These are phyloP conservation scores for Lacerta viridis DNA, from an alignment of 2,797 vertebrate genomes.

Conservation along the genomic window DNA sequence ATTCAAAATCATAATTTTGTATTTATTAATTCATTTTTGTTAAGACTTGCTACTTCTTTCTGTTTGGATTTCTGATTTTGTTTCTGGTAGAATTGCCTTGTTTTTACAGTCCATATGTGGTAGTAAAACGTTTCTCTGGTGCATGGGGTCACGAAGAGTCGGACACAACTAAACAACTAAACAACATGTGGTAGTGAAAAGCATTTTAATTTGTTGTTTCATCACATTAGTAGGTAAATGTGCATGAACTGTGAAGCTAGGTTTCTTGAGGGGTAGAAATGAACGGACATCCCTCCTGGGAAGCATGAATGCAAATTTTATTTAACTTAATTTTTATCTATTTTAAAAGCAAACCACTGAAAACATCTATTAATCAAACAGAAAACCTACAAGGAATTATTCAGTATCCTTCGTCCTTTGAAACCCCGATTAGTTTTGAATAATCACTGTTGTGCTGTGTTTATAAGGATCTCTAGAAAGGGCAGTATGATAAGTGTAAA, in stretches of 20 bases:
- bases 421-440: conserved; percentile 48
- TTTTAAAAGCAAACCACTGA: conserved; percentile 13
- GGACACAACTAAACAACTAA: too few relatives aligned
- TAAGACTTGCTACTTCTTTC: neutral
- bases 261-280: neutral
- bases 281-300: neutral
- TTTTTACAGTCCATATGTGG: neutral
- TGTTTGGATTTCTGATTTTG: conserved; percentile 1
- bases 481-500: conserved; percentile 68
- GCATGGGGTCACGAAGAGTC: too few relatives aligned
- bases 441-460: conserved; percentile 56
- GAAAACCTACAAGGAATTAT: conserved; percentile 69
- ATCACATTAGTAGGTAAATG: neutral
- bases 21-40: neutral
- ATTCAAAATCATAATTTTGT: neutral
- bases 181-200: neutral
- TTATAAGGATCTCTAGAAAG: conserved; percentile 58
- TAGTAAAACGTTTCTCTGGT: neutral
- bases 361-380: conserved; percentile 57
- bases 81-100: neutral
- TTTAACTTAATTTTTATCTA: conserved; percentile 58
- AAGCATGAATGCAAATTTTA: conserved; percentile 22
- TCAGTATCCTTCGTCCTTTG: conserved; percentile 47
- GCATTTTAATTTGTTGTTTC: neutral
- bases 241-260: neutral